phyloP scores from a whole-genome alignment of 2,113 vertebrate species.

The Lagopus leucura region DNA sequence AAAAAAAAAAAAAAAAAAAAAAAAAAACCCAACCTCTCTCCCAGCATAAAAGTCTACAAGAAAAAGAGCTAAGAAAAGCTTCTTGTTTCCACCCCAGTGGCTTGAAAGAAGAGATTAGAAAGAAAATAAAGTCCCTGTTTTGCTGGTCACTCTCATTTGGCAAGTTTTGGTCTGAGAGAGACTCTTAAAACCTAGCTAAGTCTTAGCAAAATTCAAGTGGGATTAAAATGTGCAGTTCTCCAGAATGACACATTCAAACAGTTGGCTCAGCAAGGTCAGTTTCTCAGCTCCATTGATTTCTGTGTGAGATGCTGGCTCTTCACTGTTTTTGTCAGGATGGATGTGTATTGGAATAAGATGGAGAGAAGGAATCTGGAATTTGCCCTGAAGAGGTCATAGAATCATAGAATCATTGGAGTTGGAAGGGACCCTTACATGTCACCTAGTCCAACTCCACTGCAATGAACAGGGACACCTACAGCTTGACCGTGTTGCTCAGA shows the following conservation, averaged over 20 bases:
- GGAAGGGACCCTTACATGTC: too few relatives aligned
- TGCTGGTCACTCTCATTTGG: background rate
- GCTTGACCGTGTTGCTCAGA: too few relatives aligned
- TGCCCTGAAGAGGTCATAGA: background rate
- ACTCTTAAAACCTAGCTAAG: background rate
- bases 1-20: background rate
- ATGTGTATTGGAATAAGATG: background rate
- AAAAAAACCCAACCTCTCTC: background rate
- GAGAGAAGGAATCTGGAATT: background rate
- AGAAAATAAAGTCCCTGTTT: conserved; percentile 9
- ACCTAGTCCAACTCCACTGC: too few relatives aligned
- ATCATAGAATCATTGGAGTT: too few relatives aligned
- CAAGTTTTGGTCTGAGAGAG: background rate
- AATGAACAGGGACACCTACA: too few relatives aligned
- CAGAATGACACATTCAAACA: background rate
- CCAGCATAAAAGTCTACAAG: background rate
- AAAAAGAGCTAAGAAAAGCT: background rate
- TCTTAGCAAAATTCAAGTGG: background rate
- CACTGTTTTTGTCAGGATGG: rapidly evolving
- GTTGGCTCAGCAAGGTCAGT: background rate
- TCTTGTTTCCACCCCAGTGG: conserved; percentile 12
- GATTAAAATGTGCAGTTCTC: background rate
- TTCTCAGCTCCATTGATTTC: background rate
- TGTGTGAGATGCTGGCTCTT: background rate
- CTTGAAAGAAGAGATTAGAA: background rate